Evolutionary conservation across 2,113 vertebrate genomes (phyloP), one percentile per base, ranked within the genome.

Genomic region (Dinomys branickii): DNA sequence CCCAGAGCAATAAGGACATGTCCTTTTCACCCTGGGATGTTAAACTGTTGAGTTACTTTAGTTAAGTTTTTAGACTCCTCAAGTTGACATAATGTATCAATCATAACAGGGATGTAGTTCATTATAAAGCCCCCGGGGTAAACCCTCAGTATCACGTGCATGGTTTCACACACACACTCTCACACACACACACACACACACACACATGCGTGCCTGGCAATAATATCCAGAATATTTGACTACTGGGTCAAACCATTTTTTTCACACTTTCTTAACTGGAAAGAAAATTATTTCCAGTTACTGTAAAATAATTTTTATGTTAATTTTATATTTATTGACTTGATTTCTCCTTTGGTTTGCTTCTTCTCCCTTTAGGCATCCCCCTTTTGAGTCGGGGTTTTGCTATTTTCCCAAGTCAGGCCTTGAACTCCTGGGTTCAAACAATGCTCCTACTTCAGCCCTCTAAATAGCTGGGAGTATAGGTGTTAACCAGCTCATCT

Each of bases 311-410:
- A 80, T 81, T 65, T 73, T 82, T 82, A 86, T n/a, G 38, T 94
- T 91, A 67, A 88, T 33, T 86, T 67, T 67, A 24, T 41, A 47
- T 63, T 77, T 47, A 9, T 71, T 63, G n/a, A 14, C 28, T 65
- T 90, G 58, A 59, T 56, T 69, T n/a, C 35, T 90, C 58, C 54
- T 85, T 90, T 61, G 50, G 61, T 65, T 95, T 94, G 41, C 24
- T 65, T 20, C 6, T 30, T 14, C 30, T 17, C 9, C 33, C 77
- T 26, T 52, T n/a, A 41, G 12, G 1, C 52, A 61, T 38, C 20
- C 35, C 22, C 20, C 5, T 38, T 14, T 69, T 9, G 33, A 87
- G 20, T 38, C 85, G n/a, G 14, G 35, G 22, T 87, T 50, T 69
- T 4, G 11, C 22, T 87, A 13, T 2, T 13, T n/a, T 69, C 44